A percentile compares a stretch with the other conserved stretches of the same genome.
These are phyloP conservation scores for Amitus sp. DNA, from an alignment of 2,888 invertebrate species.

Conservation along the genomic window DNA sequence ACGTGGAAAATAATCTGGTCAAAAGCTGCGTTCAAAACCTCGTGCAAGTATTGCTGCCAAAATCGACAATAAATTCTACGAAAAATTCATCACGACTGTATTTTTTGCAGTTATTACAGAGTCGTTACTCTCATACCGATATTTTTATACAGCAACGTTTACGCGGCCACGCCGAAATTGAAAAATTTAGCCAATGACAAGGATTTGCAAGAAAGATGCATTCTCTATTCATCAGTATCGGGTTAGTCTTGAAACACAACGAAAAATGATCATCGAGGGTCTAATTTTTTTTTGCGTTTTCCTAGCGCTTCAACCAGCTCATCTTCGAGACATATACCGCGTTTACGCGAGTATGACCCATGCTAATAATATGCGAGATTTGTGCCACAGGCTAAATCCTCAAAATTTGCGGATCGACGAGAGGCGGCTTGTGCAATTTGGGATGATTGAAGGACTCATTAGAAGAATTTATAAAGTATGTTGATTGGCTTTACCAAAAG, in stretches of 20 bases:
- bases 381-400: conserved; percentile 79
- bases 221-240: conserved; percentile 76
- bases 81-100: conserved; percentile 4
- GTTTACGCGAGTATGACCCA: conserved; percentile 82
- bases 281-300: conserved; percentile 9
- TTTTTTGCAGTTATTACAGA: conserved; percentile 71
- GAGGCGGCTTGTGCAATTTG: conserved; percentile 86
- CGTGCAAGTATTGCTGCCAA: conserved; percentile 69
- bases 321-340: conserved; percentile 76
- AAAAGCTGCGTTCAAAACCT: conserved; percentile 95
- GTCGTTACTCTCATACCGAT: conserved; percentile 81
- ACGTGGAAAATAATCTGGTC: conserved; percentile 92
- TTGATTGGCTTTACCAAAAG: too few species aligned
- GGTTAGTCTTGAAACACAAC: conserved; percentile 63
- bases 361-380: conserved; percentile 79
- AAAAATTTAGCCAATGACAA: conserved; percentile 75
- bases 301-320: conserved; percentile 73
- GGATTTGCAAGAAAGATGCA: conserved; percentile 77
- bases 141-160: conserved; percentile 87
- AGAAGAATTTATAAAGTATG: conserved; percentile 80
- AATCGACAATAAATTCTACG: neutral
- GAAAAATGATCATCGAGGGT: neutral
- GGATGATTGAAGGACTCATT: conserved; percentile 85
- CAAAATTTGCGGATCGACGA: conserved; percentile 81
- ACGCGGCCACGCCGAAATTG: conserved; percentile 80